phyloP scores from a whole-genome alignment of 1,140 invertebrate species.

The Calliopsis andreniformis region DNA sequence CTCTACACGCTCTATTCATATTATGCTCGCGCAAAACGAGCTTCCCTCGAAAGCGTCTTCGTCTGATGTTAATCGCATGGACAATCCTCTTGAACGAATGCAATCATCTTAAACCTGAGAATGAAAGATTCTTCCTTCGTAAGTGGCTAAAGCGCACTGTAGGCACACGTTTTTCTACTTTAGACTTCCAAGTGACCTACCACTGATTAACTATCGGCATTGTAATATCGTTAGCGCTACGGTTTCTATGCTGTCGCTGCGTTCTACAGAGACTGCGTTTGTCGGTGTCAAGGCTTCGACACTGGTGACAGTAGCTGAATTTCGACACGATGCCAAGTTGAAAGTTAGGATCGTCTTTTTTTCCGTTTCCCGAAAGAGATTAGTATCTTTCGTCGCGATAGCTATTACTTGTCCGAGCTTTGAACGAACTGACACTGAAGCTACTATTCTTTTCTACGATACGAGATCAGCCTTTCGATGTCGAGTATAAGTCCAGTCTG shows the following conservation, averaged over 20 bases:
- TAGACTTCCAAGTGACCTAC: constrained; percentile 39
- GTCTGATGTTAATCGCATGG: constrained; percentile 49
- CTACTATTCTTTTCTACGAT: constrained; percentile 35
- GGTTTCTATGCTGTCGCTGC: constrained; percentile 16
- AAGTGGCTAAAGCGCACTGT: constrained; percentile 50
- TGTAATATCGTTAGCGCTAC: constrained; percentile 8
- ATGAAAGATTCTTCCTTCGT: constrained; percentile 52
- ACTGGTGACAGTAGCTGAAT: not conserved
- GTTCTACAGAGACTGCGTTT: not conserved
- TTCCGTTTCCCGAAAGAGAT: not conserved
- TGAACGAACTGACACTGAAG: too few relatives aligned
- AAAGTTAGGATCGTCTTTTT: not conserved
- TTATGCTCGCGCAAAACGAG: not conserved
- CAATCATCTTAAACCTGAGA: constrained; percentile 55
- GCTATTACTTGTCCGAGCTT: not conserved
- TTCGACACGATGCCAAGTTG: not conserved
- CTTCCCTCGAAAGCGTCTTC: constrained; percentile 27
- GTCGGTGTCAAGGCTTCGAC: not conserved
- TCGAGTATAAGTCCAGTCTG: constrained; percentile 42
- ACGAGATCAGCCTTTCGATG: constrained; percentile 25
- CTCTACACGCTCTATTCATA: too few relatives aligned
- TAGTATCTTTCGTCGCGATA: not conserved
- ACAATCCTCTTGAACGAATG: constrained; percentile 62
- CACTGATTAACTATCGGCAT: constrained; percentile 11
- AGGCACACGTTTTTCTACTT: constrained; percentile 53